phyloP scores from a whole-genome alignment of 2,797 vertebrate species.

The Hydrophis major region DNA sequence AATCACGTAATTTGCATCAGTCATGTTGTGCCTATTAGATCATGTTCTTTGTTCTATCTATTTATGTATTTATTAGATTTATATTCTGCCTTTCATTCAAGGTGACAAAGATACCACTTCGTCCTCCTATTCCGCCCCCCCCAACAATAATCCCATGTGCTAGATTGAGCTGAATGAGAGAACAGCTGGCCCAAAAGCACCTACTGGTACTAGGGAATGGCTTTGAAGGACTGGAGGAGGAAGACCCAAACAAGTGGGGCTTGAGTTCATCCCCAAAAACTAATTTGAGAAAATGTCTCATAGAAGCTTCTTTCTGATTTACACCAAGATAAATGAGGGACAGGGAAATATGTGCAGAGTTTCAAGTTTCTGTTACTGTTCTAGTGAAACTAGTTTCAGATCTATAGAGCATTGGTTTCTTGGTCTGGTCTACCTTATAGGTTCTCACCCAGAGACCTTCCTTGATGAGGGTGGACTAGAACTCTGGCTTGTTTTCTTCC shows the following conservation, averaged over 20 bases:
- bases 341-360: background rate
- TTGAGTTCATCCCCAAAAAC: background rate
- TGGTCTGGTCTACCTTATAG: background rate
- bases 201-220: background rate
- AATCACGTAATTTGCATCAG: background rate
- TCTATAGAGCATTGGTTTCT: background rate
- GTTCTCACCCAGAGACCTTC: background rate
- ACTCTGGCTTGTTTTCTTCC: background rate
- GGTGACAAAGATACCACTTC: background rate
- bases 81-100: background rate
- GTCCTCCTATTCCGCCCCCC: too few species aligned
- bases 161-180: background rate
- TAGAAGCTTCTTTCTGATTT: background rate
- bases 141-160: background rate
- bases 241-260: background rate
- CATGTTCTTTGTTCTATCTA: background rate
- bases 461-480: background rate
- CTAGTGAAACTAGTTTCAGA: background rate
- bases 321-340: background rate
- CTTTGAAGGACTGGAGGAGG: background rate
- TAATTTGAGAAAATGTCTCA: background rate
- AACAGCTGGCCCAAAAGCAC: too few species aligned
- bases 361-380: background rate
- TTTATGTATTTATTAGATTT: background rate
- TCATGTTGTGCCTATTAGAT: background rate